A percentile compares a stretch with the other conserved stretches of the same genome.
Evolutionary conservation across 35 echinoderm and acorn worm genomes (phyloP).

Genomic region (Ophioderma brevispina): DNA sequence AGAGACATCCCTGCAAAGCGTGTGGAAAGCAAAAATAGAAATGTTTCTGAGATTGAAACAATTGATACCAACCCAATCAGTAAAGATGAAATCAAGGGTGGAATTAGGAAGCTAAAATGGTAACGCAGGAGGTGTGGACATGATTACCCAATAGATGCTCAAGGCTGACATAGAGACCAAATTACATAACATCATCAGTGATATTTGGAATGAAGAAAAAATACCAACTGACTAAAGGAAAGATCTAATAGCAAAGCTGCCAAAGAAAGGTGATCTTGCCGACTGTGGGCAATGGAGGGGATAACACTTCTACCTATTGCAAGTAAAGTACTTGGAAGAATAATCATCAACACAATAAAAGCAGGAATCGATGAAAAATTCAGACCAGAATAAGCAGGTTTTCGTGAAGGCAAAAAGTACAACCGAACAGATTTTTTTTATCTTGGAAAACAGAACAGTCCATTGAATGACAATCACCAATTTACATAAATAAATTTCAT

Average conservation of each 20-base stretch:
- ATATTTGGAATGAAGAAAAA: constrained; percentile 25
- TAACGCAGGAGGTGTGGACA: no score
- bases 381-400: no score
- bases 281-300: constrained; percentile 44
- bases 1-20: no score
- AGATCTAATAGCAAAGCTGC: constrained; percentile 22
- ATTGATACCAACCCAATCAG: no score
- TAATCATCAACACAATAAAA: constrained; percentile 23
- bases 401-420: constrained; percentile 20
- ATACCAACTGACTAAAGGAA: constrained; percentile 14
- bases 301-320: constrained; percentile 31
- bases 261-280: constrained; percentile 36
- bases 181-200: constrained; percentile 8
- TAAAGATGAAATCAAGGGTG: no score
- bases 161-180: no score
- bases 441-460: neutral
- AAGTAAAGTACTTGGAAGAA: no score
- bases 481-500: constrained; percentile 19
- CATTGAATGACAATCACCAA: constrained; percentile 5
- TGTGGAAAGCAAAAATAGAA: no score
- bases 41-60: no score
- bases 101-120: no score
- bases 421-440: constrained; percentile 8
- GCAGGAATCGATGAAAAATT: neutral
- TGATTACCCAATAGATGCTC: no score